Conservation (phyloP, 2,113 vertebrate genomes). For the Platysteira castanea region DNA sequence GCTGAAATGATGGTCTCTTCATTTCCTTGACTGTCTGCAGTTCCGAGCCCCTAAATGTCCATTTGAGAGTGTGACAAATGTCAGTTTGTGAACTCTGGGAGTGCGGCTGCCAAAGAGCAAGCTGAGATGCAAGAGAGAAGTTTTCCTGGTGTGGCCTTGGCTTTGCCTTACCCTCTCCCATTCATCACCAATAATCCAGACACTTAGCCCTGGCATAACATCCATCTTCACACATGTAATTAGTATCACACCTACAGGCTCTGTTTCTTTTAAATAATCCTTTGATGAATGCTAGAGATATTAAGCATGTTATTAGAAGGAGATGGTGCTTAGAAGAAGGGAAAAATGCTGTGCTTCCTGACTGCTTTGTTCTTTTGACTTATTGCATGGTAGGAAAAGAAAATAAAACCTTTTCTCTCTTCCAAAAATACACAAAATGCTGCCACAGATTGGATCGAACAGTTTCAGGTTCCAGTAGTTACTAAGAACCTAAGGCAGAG, state of each 20-base stretch:
- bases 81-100: background rate
- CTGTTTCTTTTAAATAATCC: constrained; percentile 58
- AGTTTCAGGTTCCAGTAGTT: background rate
- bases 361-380: constrained; percentile 35
- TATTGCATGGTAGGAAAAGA: background rate
- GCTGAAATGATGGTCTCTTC: background rate
- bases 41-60: background rate
- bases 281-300: constrained; percentile 58
- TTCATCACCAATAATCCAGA: constrained; percentile 15
- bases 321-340: constrained; percentile 14
- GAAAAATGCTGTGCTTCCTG: background rate
- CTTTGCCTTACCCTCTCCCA: background rate
- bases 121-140: background rate
- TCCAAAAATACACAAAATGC: background rate
- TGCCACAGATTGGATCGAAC: background rate
- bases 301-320: constrained; percentile 40
- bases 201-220: constrained; percentile 12
- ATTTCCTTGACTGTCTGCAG: background rate
- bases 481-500: background rate
- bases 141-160: background rate
- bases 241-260: constrained; percentile 61
- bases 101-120: background rate
- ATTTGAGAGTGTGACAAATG: background rate
- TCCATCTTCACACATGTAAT: constrained; percentile 48
- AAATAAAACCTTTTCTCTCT: background rate